Base-by-base conservation (phyloP, 2,888 invertebrate species). In the Agrochola circellaris region DNA sequence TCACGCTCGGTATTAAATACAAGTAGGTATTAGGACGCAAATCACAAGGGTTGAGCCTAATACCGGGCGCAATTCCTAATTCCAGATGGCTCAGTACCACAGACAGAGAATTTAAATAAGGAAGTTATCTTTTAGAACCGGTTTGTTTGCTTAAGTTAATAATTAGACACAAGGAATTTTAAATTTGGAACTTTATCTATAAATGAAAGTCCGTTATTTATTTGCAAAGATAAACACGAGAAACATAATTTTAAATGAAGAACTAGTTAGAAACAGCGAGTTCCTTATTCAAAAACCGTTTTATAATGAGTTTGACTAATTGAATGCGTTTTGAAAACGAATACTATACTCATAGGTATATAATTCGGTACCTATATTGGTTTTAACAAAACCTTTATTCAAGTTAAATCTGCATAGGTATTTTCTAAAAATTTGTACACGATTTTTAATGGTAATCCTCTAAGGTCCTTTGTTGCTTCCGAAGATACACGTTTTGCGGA, bases 201-300 rank as follows among this genome's bases (percentile, higher is more conserved):
- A 17, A 64, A 64, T n/a, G 42, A 78, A 60, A 54, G 65, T 79
- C 30, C 48, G 51, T 30, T 26, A 54, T 38, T 64, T 78, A 64
- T 62, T 30, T 56, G 9, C 34, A 15, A 26, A 26, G 34, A 68
- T 45, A 61, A 30, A 26, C 13, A 58, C 9, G 26, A 17, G 8
- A 11, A 56, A n/a, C 56, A 13, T 5, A 9, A 54, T 72, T 78
- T 78, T 54, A 58, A 79, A 60, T 58, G 38, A n/a, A 38, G 30
- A 48, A 77, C 45, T 9, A 34, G 4, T 23, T 62, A 34, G 17
- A 62, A 54, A 77, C 17, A 9, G 6, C 23, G 26, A 26, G 38
- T 26, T 48, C 11, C 38, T 26, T 3, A 11, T 56, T 70, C 0
- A 15, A 75, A 51, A 42, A 42, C 2, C 1, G 1, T 34, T n/a